Conservation (phyloP, 2,888 invertebrate species). For the Cinara cedri region DNA sequence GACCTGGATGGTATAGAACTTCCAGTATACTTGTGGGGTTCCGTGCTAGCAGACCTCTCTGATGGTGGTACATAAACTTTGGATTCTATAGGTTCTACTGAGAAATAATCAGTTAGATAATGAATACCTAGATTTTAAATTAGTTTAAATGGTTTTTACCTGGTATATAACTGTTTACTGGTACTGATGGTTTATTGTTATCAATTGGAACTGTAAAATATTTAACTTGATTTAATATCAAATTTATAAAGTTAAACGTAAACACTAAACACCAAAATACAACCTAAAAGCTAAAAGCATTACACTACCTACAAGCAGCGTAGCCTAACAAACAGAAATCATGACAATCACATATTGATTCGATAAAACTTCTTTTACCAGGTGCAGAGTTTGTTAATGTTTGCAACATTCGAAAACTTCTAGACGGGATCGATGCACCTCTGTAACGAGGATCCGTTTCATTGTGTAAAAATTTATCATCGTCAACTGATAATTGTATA, state of each 20-base stretch:
- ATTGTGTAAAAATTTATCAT: constrained; percentile 67
- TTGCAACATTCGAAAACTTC: constrained; percentile 73
- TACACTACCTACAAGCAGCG: constrained; percentile 8
- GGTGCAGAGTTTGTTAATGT: constrained; percentile 67
- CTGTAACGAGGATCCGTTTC: constrained; percentile 70
- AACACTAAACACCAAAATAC: not conserved
- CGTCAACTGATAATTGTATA: constrained; percentile 64
- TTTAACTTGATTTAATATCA: not conserved
- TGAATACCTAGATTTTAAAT: not conserved
- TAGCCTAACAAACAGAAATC: constrained; percentile 24
- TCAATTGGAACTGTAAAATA: constrained; percentile 44
- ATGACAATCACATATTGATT: constrained; percentile 21
- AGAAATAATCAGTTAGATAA: not conserved
- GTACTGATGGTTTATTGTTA: constrained; percentile 11
- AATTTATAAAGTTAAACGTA: not conserved
- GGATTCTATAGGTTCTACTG: constrained; percentile 42
- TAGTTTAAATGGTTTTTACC: constrained; percentile 5
- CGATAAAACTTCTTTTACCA: constrained; percentile 55
- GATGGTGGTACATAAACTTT: constrained; percentile 59
- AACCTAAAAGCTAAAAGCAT: constrained; percentile 35
- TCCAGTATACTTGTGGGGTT: constrained; percentile 68
- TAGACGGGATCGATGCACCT: constrained; percentile 72
- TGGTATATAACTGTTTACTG: constrained; percentile 31
- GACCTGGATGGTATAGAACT: constrained; percentile 81
- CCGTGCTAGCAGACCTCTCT: constrained; percentile 56